These are phyloP conservation scores for Mionectes macconnelli DNA, from an alignment of 2,113 vertebrate genomes.

Conservation along the genomic window DNA sequence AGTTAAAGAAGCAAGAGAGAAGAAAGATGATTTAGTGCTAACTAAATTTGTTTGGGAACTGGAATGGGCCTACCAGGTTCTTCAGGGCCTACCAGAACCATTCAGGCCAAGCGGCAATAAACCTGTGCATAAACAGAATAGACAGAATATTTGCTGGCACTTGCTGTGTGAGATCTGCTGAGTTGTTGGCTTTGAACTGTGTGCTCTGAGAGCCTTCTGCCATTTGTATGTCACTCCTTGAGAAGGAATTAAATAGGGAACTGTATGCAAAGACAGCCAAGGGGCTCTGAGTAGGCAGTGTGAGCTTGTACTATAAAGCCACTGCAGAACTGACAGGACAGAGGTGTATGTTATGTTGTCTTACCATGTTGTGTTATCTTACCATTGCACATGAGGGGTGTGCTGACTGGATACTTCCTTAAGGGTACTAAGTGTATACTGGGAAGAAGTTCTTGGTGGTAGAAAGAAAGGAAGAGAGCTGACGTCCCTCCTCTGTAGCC, in stretches of 20 bases:
- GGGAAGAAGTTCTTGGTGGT: neutral
- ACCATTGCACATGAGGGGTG: neutral
- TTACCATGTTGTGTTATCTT: neutral
- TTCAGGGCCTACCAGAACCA: neutral
- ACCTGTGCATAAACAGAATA: neutral
- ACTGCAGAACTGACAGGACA: neutral
- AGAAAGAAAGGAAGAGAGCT: neutral
- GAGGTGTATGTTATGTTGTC: neutral
- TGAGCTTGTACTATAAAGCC: neutral
- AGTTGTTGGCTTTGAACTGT: neutral
- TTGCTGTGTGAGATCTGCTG: neutral
- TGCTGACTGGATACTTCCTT: neutral
- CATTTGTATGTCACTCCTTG: neutral
- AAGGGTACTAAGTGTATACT: too few species aligned
- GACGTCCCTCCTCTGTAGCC: neutral
- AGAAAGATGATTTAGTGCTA: neutral
- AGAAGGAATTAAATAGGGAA: neutral
- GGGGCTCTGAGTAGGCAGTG: neutral
- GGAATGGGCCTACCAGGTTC: neutral
- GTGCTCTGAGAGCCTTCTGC: neutral
- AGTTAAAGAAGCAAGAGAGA: neutral
- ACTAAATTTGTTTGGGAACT: neutral
- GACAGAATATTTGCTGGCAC: neutral
- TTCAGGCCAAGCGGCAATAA: neutral
- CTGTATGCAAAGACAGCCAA: neutral